phyloP scores from a whole-genome alignment of 2,888 invertebrate genomes.

The Drosophila siamana region DNA sequence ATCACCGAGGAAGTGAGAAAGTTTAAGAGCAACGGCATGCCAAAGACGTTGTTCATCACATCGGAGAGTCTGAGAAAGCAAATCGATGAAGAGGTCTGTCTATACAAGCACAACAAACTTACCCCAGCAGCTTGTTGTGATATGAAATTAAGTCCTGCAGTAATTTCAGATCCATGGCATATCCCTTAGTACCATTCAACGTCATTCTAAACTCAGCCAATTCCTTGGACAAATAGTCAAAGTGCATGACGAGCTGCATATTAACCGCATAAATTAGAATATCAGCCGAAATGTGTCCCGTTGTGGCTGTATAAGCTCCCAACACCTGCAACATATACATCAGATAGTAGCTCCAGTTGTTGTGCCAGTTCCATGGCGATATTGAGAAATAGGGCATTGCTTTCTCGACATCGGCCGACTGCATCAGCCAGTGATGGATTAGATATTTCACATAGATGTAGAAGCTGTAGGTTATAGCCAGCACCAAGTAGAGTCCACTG shows the following conservation, averaged over 20 bases:
- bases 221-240: slow-evolving; percentile 57
- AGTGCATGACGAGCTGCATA: slow-evolving; percentile 78
- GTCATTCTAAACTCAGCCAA: slow-evolving; percentile 7
- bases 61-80: slow-evolving; percentile 33
- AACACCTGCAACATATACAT: slow-evolving; percentile 53
- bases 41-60: slow-evolving; percentile 64
- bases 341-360: slow-evolving; percentile 54
- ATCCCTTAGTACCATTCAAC: background rate
- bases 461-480: slow-evolving; percentile 31
- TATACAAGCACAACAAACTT: background rate
- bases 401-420: slow-evolving; percentile 16
- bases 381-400: slow-evolving; percentile 36
- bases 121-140: slow-evolving; percentile 45
- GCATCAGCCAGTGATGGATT: slow-evolving; percentile 36
- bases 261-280: slow-evolving; percentile 66
- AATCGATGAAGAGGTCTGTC: too few species aligned
- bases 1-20: slow-evolving; percentile 71
- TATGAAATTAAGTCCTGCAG: slow-evolving; percentile 35
- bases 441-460: slow-evolving; percentile 26
- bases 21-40: slow-evolving; percentile 68
- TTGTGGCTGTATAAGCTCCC: slow-evolving; percentile 60
- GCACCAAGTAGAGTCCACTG: slow-evolving; percentile 20
- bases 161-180: slow-evolving; percentile 11
- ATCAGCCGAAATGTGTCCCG: slow-evolving; percentile 70
- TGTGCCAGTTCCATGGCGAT: slow-evolving; percentile 60